phyloP scores from a whole-genome alignment of 2,888 invertebrate genomes.

The Xestia c-nigrum region DNA sequence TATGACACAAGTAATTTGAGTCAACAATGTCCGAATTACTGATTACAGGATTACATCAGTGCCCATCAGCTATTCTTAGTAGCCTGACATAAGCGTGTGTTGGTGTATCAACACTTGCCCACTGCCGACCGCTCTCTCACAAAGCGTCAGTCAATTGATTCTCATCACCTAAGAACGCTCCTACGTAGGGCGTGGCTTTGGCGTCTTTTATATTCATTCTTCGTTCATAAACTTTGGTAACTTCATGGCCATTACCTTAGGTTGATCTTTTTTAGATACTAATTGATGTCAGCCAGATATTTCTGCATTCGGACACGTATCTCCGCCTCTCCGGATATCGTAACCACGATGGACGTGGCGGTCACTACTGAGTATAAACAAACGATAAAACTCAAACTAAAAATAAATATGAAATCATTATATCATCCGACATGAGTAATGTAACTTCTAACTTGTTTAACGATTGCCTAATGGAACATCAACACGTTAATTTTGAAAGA shows the following conservation, averaged over 20 bases:
- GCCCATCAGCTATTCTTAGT: slow-evolving; percentile 67
- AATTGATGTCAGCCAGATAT: background rate
- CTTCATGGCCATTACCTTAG: background rate
- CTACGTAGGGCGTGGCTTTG: background rate
- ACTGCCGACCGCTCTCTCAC: slow-evolving; percentile 42
- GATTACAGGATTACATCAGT: slow-evolving; percentile 66
- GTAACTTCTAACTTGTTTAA: slow-evolving; percentile 7
- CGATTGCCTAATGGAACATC: slow-evolving; percentile 5
- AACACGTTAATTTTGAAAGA: slow-evolving; percentile 4
- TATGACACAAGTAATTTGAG: slow-evolving; percentile 12
- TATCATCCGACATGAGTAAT: slow-evolving; percentile 32
- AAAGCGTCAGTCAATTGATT: slow-evolving; percentile 42
- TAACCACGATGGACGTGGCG: slow-evolving; percentile 7
- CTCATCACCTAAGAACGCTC: slow-evolving; percentile 2
- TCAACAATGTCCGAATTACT: slow-evolving; percentile 37
- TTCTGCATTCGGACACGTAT: slow-evolving; percentile 13
- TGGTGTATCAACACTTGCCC: slow-evolving; percentile 39
- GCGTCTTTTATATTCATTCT: background rate
- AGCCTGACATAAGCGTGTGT: slow-evolving; percentile 54
- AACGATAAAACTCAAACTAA: slow-evolving; percentile 39
- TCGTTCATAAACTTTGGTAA: background rate
- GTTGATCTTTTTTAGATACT: background rate
- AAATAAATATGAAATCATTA: slow-evolving; percentile 50
- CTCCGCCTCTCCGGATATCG: slow-evolving; percentile 20
- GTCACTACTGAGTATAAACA: slow-evolving; percentile 37